phyloP scores from a whole-genome alignment of 2,888 invertebrate genomes.

The Dynastes tityus region DNA sequence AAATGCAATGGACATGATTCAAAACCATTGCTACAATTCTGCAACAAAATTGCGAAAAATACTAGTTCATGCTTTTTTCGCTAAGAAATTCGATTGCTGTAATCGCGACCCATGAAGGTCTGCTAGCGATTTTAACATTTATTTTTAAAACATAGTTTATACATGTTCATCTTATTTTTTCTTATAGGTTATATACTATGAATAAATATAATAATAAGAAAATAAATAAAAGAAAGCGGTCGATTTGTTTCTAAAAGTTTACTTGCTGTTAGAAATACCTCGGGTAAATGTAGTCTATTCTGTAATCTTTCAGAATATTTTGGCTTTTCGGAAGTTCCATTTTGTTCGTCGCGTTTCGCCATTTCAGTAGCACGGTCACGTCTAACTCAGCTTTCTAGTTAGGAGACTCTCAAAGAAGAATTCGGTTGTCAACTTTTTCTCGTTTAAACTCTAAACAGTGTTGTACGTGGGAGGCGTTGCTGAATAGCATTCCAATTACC shows the following conservation, averaged over 20 bases:
- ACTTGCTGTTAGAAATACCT: background rate
- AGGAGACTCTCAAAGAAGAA: slow-evolving; percentile 40
- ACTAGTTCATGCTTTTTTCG: no score
- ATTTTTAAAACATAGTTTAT: no score
- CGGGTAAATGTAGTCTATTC: background rate
- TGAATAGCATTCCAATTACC: slow-evolving; percentile 27
- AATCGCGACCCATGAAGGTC: no score
- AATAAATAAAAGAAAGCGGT: background rate
- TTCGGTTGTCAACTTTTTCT: slow-evolving; percentile 46
- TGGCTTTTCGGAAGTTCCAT: background rate
- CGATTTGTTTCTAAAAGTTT: background rate
- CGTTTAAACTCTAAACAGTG: slow-evolving; percentile 48
- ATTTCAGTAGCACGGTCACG: slow-evolving; percentile 21
- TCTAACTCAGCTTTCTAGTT: slow-evolving; percentile 22
- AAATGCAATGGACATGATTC: no score
- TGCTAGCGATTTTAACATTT: no score
- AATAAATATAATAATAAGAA: background rate
- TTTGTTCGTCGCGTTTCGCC: background rate
- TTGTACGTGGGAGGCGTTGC: slow-evolving; percentile 33
- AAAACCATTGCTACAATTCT: no score
- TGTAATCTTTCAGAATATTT: slow-evolving; percentile 3
- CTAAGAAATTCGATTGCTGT: no score
- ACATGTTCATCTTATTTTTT: no score
- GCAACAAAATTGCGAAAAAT: no score
- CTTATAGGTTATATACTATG: no score